Conservation (phyloP, 2,113 vertebrate genomes). For the Pterophyllum scalare region DNA sequence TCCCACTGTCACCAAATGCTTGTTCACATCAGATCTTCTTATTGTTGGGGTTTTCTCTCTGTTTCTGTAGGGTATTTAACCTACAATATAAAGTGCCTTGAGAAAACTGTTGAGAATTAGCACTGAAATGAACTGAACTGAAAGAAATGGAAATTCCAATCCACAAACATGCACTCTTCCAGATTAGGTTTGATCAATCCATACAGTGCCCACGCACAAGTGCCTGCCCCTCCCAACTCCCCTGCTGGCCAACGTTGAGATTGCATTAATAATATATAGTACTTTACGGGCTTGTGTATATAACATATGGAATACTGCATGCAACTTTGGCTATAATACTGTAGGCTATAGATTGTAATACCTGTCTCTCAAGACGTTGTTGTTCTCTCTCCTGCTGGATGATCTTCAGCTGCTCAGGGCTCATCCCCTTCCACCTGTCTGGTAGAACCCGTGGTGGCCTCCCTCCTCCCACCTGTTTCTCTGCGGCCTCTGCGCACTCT, state of each 20-base stretch:
- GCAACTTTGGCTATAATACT: neutral
- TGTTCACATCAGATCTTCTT: too few relatives aligned
- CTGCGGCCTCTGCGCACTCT: constrained; percentile 70
- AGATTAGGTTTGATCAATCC: neutral
- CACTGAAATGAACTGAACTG: neutral
- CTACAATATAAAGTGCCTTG: neutral
- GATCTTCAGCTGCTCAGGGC: constrained; percentile 64
- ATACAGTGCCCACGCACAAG: fast-evolving
- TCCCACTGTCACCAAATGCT: neutral
- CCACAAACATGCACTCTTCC: neutral
- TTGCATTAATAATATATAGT: neutral
- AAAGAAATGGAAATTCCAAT: neutral
- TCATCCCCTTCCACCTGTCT: constrained; percentile 85
- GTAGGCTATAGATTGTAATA: constrained; percentile 1
- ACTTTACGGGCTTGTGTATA: neutral
- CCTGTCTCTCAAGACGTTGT: constrained; percentile 76
- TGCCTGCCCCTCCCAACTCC: neutral
- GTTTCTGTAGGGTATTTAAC: neutral
- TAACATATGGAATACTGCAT: neutral
- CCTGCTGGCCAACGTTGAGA: neutral
- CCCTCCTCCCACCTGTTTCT: constrained; percentile 25
- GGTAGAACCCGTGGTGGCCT: constrained; percentile 46
- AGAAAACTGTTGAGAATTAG: neutral
- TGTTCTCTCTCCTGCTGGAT: constrained; percentile 72
- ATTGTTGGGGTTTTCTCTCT: neutral